Conservation (phyloP, 2,113 vertebrate species). For the Junco hyemalis region DNA sequence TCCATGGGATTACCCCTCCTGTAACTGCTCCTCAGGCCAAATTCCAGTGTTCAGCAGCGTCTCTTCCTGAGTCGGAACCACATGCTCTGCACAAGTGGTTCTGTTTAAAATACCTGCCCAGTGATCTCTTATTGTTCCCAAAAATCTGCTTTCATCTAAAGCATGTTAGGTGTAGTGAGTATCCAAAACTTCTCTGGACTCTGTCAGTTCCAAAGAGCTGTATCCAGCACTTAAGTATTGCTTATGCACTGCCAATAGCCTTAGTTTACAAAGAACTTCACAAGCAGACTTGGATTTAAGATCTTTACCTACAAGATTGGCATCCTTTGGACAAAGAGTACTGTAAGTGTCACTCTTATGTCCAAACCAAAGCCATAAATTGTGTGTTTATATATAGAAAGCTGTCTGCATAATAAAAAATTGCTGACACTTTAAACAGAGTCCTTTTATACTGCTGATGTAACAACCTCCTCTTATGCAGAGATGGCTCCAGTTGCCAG, state of each 20-base stretch:
- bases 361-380: not conserved
- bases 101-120: not conserved
- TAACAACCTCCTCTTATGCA: not conserved
- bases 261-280: not conserved
- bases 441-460: not conserved
- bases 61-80: not conserved
- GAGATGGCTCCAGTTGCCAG: not conserved
- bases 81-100: not conserved
- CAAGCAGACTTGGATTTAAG: not conserved
- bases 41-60: fast-evolving
- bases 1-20: not conserved
- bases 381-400: not conserved
- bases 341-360: not conserved
- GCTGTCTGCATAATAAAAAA: not conserved
- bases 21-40: not conserved
- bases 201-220: not conserved
- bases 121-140: not conserved
- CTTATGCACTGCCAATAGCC: not conserved
- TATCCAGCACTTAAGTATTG: not conserved
- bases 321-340: not conserved
- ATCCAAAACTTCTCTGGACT: not conserved
- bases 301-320: not conserved
- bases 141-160: not conserved
- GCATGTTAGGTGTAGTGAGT: not conserved
- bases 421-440: not conserved